Evolutionary conservation across 2,797 vertebrate genomes (phyloP).

Genomic region (Anguilla obscura): DNA sequence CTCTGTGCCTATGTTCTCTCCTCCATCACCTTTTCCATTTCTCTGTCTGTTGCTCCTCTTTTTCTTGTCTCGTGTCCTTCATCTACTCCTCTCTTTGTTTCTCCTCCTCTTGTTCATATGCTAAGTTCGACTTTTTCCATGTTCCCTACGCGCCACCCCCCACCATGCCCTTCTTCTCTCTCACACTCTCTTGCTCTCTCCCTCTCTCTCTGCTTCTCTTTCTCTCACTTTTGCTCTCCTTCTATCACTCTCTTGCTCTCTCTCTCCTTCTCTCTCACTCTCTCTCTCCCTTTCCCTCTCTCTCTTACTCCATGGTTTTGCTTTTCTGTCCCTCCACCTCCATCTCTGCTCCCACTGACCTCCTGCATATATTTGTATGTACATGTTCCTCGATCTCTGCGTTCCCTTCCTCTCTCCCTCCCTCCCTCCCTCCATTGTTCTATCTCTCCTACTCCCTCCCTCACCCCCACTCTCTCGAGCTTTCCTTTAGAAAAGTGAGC

Average conservation of each 20-base stretch:
- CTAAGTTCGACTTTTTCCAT: background rate
- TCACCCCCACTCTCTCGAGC: conserved; percentile 40
- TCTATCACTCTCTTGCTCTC: background rate
- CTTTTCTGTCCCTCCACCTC: conserved; percentile 17
- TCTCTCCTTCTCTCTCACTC: background rate
- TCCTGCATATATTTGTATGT: background rate
- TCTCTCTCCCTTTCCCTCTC: background rate
- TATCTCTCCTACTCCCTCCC: conserved; percentile 17
- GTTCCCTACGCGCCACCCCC: background rate
- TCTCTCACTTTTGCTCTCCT: background rate
- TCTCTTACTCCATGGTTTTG: background rate
- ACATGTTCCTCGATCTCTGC: conserved; percentile 20
- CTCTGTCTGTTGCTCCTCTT: conserved; percentile 34
- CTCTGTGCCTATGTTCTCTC: conserved; percentile 38
- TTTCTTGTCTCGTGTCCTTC: conserved; percentile 52
- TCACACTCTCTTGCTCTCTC: conserved; percentile 35
- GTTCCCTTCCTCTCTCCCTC: conserved; percentile 1
- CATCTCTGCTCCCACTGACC: background rate
- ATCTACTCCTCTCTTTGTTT: conserved; percentile 40
- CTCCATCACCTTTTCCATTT: background rate
- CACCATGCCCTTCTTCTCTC: conserved; percentile 30
- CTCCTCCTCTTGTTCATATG: conserved; percentile 3
- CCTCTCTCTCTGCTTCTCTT: background rate
- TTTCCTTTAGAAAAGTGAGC: conserved; percentile 61
- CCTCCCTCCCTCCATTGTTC: conserved; percentile 1